Evolutionary conservation across 2,888 invertebrate genomes (phyloP), one percentile per base, ranked within the genome.

Genomic region (Psylliodes chrysocephalus): DNA sequence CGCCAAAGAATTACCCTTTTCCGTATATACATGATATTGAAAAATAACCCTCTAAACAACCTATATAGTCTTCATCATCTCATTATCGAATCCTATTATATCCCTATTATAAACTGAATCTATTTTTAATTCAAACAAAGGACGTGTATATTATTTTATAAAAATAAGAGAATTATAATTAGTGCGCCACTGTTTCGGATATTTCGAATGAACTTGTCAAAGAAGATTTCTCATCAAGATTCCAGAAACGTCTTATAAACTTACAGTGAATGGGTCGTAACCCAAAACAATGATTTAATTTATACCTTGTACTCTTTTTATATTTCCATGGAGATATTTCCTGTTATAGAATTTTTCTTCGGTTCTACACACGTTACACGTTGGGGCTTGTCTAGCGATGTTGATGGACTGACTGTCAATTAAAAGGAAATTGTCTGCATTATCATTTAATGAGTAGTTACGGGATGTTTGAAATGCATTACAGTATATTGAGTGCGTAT

Each of bases 251-350:
- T 42, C 42, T 15, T 42, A 42, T 42, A 42, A 8, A 42, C 8
- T 42, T 42, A 42, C 42, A 42, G 17, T 17, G 42, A 42, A 42
- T 42, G 42, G 42, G 42, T 18, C 18, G 42, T 42, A 42, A 60
- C 42, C 52, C 33, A 52, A 52, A 59, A 64, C 67, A 67, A 59
- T 54, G 67, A 61, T 44, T 64, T 67, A 63, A 67, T 67, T 64
- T 61, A 67, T 42, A 42, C 17, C 18, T 64, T 61, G 63, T 18
- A 42, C 6, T 10, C 47, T 30, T 67, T 69, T 65, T 64, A 66
- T 67, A 71, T 71, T 71, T 42, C 33, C 69, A 69, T 73, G 67
- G 65, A 69, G 70, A 70, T 73, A 71, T 71, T 70, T 73, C 69
- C 70, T 69, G 61, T 63, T 69, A 67, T 68, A 69, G 69, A 65